Evolutionary conservation across 2,113 vertebrate genomes (phyloP), one percentile per base, ranked within the genome.

Genomic region (Stigmatopora nigra): DNA sequence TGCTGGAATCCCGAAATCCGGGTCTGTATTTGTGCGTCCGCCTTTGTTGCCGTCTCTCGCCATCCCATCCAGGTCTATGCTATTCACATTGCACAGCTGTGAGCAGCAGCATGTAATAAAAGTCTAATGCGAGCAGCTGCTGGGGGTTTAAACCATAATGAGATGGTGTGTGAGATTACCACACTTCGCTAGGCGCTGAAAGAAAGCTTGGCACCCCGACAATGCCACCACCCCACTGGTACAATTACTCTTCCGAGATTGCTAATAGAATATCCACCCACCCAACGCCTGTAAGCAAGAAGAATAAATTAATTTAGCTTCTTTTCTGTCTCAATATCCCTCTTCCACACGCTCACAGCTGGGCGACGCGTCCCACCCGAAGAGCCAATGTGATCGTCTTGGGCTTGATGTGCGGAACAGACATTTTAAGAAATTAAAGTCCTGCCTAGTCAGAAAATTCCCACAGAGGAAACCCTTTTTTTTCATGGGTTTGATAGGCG

Each of bases 111-210:
- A 73, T 88, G 85, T 89, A 89, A 89, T 90, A 89, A 89, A 88
- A 89, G 81, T 87, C 87, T 88, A 88, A 89, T 89, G 84, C 67
- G 82, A 89, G 87, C 89, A 90, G 89, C 89, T 90, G 89, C 86
- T 77, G 79, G 78, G 85, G 84, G 87, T 88, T 87, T 88, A 88
- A 80, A 83, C 82, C 81, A 80, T 90, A 90, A 90, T 90, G 89
- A 90, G 89, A 90, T 89, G 89, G 88, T 88, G 88, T 90, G 87
- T 86, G 86, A 89, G 88, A 89, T 90, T 89, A 88, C 84, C 83
- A 88, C 86, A 86, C 85, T 90, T 85, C 76, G 71, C 80, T 87
- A 79, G 84, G 83, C 80, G 72, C 84, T 82, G 76, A 88, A 78
- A 86, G 84, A 87, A 79, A 85, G 77, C 82, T 65, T 86, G 88